phyloP scores from a whole-genome alignment of 64 coral and sea anemone species.

The Trachythela sp. region DNA sequence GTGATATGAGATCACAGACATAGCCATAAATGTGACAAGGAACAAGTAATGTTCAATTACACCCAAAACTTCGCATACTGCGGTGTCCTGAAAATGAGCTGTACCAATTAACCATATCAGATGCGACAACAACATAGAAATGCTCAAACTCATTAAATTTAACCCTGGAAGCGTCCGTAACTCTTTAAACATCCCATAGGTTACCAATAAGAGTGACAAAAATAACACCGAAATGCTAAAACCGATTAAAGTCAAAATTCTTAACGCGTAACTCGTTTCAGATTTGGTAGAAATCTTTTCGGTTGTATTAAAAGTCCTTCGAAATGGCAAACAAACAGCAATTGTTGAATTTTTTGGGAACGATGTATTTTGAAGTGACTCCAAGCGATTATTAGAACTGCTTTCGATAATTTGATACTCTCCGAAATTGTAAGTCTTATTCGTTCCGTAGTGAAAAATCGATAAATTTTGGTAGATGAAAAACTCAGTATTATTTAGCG shows the following conservation, averaged over 20 bases:
- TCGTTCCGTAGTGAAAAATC: background rate
- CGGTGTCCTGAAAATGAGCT: background rate
- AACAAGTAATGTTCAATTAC: background rate
- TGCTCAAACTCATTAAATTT: background rate
- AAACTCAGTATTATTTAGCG: background rate
- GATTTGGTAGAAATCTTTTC: background rate
- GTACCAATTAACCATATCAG: background rate
- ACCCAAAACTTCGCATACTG: background rate
- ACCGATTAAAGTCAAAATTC: background rate
- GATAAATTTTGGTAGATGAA: background rate
- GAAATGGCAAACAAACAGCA: background rate
- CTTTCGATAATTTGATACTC: background rate
- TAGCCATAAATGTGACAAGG: background rate
- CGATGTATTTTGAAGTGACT: background rate
- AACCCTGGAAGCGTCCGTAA: background rate
- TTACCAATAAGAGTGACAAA: background rate
- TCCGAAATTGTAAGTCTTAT: background rate
- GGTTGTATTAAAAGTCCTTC: background rate
- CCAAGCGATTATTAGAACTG: background rate
- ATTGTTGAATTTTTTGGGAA: background rate
- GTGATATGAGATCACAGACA: background rate
- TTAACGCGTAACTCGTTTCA: background rate
- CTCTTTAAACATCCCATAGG: background rate
- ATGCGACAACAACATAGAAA: background rate
- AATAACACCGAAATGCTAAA: background rate